phyloP scores from a whole-genome alignment of 2,113 vertebrate species.

The Oreotrochilus melanogaster region DNA sequence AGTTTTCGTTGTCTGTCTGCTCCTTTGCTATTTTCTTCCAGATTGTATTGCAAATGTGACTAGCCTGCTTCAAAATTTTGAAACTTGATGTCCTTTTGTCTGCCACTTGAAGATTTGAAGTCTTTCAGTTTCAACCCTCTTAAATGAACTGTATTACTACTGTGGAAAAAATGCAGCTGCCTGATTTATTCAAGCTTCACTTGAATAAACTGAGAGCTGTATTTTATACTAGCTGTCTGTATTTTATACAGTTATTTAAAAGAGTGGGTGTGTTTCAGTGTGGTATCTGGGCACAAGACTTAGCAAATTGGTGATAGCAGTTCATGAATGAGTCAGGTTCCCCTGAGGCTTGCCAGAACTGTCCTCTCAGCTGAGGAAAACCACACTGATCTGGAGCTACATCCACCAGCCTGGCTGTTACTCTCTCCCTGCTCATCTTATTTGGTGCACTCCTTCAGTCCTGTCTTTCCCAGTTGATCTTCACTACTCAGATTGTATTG shows the following conservation, averaged over 20 bases:
- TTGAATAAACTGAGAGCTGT: neutral
- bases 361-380: neutral
- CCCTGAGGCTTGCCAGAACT: neutral
- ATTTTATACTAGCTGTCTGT: neutral
- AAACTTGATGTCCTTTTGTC: neutral
- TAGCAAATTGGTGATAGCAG: neutral
- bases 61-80: neutral
- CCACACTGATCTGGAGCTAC: neutral
- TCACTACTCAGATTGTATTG: neutral
- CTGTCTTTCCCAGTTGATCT: neutral
- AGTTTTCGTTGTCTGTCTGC: neutral
- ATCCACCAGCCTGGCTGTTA: neutral
- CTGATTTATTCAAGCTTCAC: neutral
- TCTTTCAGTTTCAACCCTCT: neutral
- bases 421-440: fast-evolving
- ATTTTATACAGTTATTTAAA: neutral
- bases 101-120: neutral
- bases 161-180: neutral
- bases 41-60: neutral
- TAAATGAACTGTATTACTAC: neutral
- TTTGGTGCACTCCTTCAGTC: neutral
- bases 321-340: neutral
- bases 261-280: neutral
- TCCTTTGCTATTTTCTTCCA: neutral
- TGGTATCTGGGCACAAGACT: neutral